Evolutionary conservation across 2,797 vertebrate genomes (phyloP), one percentile per base, ranked within the genome.

Genomic region (Hypotaenidia philippensis): DNA sequence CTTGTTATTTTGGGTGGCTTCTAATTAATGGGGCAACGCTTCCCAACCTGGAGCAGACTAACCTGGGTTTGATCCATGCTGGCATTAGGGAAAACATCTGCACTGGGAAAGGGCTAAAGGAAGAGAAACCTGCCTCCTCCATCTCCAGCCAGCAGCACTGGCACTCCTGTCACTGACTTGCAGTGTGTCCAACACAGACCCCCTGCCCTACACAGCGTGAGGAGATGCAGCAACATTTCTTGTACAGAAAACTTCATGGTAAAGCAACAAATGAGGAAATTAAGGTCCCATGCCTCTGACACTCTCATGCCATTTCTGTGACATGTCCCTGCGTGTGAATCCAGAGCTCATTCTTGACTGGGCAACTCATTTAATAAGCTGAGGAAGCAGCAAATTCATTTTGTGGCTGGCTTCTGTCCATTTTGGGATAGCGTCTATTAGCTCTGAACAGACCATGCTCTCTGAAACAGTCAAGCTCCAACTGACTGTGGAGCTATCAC

Each of bases 261-360:
- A 27, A 55, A 83, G 57, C 22, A 81, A 40, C 15, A 65, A 61
- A 50, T 5, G 45, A 86, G 34, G 56, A 87, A 70, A 38, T 47
- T 8, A 4, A 52, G 49, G 29, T 53, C 31, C 32, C 19, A 16
- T 74, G 23, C 25, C 34, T 44, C 53, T 93, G 83, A 47, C 63
- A 76, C 40, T 59, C 44, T 84, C 89, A 89, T 79, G 20, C 38
- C 45, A 71, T 77, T 83, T 92, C 81, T 71, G 57, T 93, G 90
- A 80, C 34, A 22, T 0, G 2, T 36, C 31, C n/a, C 45, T 61
- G 10, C 0, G 0, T 23, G n/a, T 68, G 41, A 83, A 26, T n/a
- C 36, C 68, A 50, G 56, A 38, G 77, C 87, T 92, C 89, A 83
- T 90, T 95, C 85, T 65, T 65, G 38, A 57, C 74, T 32, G 22